A percentile compares a stretch with the other conserved stretches of the same genome.
Evolutionary conservation across 2,888 invertebrate species (phyloP).

Genomic region (Amitus sp.): DNA sequence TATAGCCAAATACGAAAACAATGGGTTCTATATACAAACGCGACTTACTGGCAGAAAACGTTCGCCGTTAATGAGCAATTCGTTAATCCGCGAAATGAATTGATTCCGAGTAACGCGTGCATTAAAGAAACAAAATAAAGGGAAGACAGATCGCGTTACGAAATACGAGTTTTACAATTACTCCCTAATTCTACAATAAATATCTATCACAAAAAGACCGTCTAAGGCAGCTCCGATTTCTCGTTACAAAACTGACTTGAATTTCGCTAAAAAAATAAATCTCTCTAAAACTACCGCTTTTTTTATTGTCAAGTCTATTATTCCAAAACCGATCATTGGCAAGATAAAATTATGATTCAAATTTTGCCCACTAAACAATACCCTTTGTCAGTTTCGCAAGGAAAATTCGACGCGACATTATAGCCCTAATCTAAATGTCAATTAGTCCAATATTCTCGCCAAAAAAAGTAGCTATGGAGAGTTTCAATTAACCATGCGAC

Average conservation of each 20-base stretch:
- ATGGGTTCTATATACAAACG: constrained; percentile 22
- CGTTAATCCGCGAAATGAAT: constrained; percentile 11
- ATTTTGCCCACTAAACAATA: too few species aligned
- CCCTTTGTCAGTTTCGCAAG: too few species aligned
- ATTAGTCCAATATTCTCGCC: too few species aligned
- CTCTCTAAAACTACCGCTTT: too few species aligned
- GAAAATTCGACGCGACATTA: too few species aligned
- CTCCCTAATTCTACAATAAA: constrained; percentile 59
- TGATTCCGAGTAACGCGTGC: neutral
- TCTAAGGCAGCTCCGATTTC: constrained; percentile 46
- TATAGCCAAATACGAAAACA: constrained; percentile 18
- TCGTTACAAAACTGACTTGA: constrained; percentile 18
- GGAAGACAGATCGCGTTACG: constrained; percentile 22
- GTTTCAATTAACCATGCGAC: too few species aligned
- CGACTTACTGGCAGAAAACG: constrained; percentile 12
- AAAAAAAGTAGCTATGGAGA: too few species aligned
- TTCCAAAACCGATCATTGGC: too few species aligned
- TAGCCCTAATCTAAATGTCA: too few species aligned
- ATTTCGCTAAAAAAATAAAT: too few species aligned
- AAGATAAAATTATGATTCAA: too few species aligned
- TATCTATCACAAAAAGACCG: constrained; percentile 64
- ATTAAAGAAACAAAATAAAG: constrained; percentile 6
- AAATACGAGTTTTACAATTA: constrained; percentile 36
- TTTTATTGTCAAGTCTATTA: too few species aligned
- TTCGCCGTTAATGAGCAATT: constrained; percentile 26